Evolutionary conservation across 1,140 invertebrate genomes (phyloP), one percentile per base, ranked within the genome.

Genomic region (Linepithema humile): DNA sequence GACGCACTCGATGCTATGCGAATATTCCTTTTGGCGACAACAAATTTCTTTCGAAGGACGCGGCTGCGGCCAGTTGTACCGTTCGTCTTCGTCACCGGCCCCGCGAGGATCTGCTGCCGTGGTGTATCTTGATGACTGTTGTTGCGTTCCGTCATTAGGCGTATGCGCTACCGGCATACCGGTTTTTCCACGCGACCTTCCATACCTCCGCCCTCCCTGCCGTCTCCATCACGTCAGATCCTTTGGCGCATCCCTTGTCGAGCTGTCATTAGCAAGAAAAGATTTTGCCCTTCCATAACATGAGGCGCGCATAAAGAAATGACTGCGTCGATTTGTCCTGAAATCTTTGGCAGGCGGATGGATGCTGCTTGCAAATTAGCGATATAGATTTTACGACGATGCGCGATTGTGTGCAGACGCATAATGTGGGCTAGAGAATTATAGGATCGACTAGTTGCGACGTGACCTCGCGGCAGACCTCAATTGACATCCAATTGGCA

Each of bases 81-180:
- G 89, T 89, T 89, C 84, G 88, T 89, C 88, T 88, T 89, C 88
- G 89, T 90, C 89, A 88, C 59, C 38, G 73, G 43, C 38, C 72
- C 32, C 26, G n/a, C 75, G 82, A 88, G 38, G 82, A 82, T 69
- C 40, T 57, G 82, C 72, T 64, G 72, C 73, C 40, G 65, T 29
- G 55, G 84, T 50, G 55, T 75, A 75, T 80, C 87, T 77, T 80
- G 85, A 85, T 64, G 83, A 83, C 77, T 70, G 57, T 29, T 38
- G 83, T 53, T 50, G 78, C 53, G 78, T 55, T 60, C 62, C 75
- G 83, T 89, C 86, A 88, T 90, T 89, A 90, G 77, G 60, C 80
- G 78, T 74, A 85, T 84, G 67, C 59, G 73, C 75, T 87, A 89
- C 87, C 57, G 65, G 73, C 85, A 82, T 89, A 85, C 88, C 85